Conservation (phyloP, 2,888 invertebrate species). For the Calephelis perditalis region DNA sequence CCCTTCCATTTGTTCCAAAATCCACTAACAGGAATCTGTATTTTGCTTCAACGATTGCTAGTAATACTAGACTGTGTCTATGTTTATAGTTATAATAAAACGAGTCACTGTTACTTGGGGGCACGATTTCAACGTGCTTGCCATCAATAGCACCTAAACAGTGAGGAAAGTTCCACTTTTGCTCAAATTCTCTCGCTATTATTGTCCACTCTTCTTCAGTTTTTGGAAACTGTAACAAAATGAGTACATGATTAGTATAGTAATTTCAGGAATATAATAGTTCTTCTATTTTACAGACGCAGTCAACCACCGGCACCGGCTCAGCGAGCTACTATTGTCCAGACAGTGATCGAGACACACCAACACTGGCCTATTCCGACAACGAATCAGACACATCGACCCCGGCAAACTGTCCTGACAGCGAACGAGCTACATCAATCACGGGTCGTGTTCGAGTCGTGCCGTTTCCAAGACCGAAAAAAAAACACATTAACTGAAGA, state of each 20-base stretch:
- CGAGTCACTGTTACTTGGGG: slow-evolving; percentile 23
- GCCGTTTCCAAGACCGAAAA: slow-evolving; percentile 9
- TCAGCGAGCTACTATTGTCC: neutral
- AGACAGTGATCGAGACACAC: no score
- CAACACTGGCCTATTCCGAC: neutral
- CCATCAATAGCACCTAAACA: no score
- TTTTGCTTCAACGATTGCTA: slow-evolving; percentile 31
- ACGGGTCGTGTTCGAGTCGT: neutral
- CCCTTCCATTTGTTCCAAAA: slow-evolving; percentile 15
- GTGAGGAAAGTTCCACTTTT: no score
- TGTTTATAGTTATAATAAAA: slow-evolving; percentile 32
- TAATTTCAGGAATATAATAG: slow-evolving; percentile 15
- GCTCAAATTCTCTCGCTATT: slow-evolving; percentile 13
- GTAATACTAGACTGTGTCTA: slow-evolving; percentile 26
- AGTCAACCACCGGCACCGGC: slow-evolving; percentile 4
- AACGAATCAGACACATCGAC: neutral
- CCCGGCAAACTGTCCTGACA: neutral
- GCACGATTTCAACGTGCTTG: no score
- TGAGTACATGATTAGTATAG: slow-evolving; percentile 11
- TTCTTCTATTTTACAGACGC: slow-evolving; percentile 15
- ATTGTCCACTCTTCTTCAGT: slow-evolving; percentile 27
- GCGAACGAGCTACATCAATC: neutral
- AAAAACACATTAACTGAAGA: neutral
- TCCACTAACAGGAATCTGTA: slow-evolving; percentile 26
- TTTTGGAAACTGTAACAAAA: slow-evolving; percentile 23